Percentiles rank a stretch among this genome's conserved stretches.
These are phyloP conservation scores for Sycobia sp. DNA, from an alignment of 1,140 invertebrate species.

Conservation along the genomic window DNA sequence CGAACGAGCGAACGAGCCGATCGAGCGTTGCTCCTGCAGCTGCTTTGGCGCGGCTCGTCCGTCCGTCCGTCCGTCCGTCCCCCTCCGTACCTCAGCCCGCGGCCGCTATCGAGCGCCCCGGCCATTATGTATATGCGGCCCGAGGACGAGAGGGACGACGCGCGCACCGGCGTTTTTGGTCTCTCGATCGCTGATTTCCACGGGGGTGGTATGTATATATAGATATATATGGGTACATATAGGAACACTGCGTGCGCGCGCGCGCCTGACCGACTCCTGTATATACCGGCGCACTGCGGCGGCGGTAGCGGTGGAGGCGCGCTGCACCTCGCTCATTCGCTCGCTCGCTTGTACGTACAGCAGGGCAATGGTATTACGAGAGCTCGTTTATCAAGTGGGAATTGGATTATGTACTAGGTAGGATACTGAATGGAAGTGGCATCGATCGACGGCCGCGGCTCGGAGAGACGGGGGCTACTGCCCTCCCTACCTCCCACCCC, in stretches of 20 bases:
- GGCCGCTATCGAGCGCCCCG: too few species aligned
- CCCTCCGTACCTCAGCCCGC: too few species aligned
- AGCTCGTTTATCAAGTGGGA: constrained; percentile 41
- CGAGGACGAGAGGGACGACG: too few species aligned
- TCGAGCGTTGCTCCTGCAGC: background rate
- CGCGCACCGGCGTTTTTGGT: constrained; percentile 33
- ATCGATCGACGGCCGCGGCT: constrained; percentile 26
- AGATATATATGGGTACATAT: too few species aligned
- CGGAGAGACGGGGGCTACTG: background rate
- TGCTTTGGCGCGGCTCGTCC: background rate
- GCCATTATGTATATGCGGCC: too few species aligned
- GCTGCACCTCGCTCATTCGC: background rate
- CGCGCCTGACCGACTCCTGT: too few species aligned
- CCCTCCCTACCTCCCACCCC: too few species aligned
- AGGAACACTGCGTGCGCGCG: too few species aligned
- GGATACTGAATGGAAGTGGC: constrained; percentile 37
- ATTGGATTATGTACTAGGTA: constrained; percentile 39
- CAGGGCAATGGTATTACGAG: constrained; percentile 37
- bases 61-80: too few species aligned
- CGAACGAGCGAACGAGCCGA: constrained; percentile 10
- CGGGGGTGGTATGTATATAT: too few species aligned
- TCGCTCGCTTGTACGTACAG: too few species aligned
- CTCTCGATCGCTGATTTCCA: constrained; percentile 34
- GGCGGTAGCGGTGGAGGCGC: background rate
- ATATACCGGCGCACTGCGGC: too few species aligned